Base-by-base conservation (phyloP, 2,888 invertebrate genomes). In the Harpagoxenus sublaevis region DNA sequence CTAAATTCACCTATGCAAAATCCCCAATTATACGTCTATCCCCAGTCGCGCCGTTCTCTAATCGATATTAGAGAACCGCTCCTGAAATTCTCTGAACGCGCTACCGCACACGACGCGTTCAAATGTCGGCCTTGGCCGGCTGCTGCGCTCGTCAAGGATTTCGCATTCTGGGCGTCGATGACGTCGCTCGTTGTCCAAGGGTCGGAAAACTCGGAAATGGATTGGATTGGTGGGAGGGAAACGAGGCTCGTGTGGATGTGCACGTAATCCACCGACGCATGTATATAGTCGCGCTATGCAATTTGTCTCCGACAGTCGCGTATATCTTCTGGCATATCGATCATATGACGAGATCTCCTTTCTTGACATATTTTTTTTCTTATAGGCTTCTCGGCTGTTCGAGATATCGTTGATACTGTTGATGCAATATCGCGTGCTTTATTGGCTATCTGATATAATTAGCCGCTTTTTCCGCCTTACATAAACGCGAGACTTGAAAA, bases 181-280 rank as follows among this genome's bases (percentile, higher is more conserved):
- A 78, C 68, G 83, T 79, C 71, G 71, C 28, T 6, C 62, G 78
- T 65, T 70, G 84, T 78, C 39, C 81, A 55, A 78, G 84, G 68
- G 84, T 84, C 87, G 89, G 86, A 82, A 89, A 88, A 85, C 87
- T 89, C 84, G 87, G 85, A 87, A 88, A 78, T 63, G 70, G 77
- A 75, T 84, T 57, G 62, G 42, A 78, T 4, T 4, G 60, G 31
- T 53, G 84, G 79, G 88, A 23, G 53, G 53, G 1, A 75, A 88
- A 75, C 53, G 66, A 73, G 66, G 55, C 28, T 70, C 35, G 84
- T 65, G 84, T 65, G 82, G 81, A 82, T 62, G 71, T 78, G 83
- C 87, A 77, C 85, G 88, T 87, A 88, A 88, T 31, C 60, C 78
- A 35, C 42, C 81, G 23, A 71, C 35, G 57, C 31, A 18, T 2